Percentiles rank a stretch among this genome's conserved stretches.
Conservation (phyloP, 2,888 invertebrate genomes). For the Eupeodes luniger region DNA sequence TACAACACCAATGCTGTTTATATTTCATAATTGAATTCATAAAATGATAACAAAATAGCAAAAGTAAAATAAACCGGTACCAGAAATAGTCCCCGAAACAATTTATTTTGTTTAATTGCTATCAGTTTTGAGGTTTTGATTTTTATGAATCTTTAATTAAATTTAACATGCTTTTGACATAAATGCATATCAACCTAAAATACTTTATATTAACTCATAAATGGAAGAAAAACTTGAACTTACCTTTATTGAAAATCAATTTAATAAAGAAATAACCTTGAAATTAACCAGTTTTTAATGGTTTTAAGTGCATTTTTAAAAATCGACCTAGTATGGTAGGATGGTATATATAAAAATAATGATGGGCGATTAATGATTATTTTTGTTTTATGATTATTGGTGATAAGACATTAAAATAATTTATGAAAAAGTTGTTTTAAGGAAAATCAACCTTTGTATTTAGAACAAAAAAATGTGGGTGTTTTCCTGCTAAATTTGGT, state of each 20-base stretch:
- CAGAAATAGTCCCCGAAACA: not conserved
- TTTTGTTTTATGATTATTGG: not conserved
- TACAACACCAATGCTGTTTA: not conserved
- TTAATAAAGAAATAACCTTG: constrained; percentile 4
- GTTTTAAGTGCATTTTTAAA: constrained; percentile 12
- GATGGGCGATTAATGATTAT: not conserved
- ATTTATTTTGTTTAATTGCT: not conserved
- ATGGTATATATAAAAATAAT: too few species aligned
- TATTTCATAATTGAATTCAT: not conserved
- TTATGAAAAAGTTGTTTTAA: not conserved
- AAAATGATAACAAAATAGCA: constrained; percentile 2
- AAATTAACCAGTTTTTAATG: not conserved
- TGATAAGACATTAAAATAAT: not conserved
- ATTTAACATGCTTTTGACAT: not conserved
- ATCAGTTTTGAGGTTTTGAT: not conserved
- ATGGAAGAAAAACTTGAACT: not conserved
- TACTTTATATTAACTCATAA: not conserved
- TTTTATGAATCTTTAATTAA: constrained; percentile 1
- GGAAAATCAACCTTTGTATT: not conserved
- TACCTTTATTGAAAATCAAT: not conserved
- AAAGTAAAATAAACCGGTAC: not conserved
- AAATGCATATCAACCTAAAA: not conserved
- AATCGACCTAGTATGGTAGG: not conserved
- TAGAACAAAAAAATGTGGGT: not conserved
- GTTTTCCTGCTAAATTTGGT: too few species aligned